These are phyloP conservation scores for Choreutis nemorana DNA, from an alignment of 2,888 invertebrate genomes.

Conservation along the genomic window DNA sequence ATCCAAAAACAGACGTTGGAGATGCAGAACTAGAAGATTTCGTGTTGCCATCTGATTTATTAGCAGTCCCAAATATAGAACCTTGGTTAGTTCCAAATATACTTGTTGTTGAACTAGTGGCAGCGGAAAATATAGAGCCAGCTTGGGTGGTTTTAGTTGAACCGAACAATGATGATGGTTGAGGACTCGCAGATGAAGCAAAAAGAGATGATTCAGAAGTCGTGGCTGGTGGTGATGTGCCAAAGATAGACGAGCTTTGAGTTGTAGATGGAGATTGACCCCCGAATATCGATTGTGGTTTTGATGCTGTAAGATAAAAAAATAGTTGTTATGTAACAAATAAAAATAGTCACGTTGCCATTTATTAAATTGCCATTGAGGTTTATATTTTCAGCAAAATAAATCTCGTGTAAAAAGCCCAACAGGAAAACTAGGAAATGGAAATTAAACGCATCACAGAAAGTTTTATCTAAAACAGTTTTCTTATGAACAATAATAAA, in stretches of 20 bases:
- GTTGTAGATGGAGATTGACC: constrained; percentile 13
- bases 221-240: constrained; percentile 13
- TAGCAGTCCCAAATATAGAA: constrained; percentile 19
- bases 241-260: constrained; percentile 16
- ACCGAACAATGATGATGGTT: not conserved
- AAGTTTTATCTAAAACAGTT: too few species aligned
- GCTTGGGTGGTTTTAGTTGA: not conserved
- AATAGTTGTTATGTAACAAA: not conserved
- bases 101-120: not conserved
- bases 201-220: constrained; percentile 6
- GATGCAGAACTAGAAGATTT: too few species aligned
- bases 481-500: too few species aligned
- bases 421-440: too few species aligned
- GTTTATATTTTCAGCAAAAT: too few species aligned
- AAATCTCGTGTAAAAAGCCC: too few species aligned
- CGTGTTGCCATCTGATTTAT: too few species aligned
- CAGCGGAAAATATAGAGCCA: too few species aligned
- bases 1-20: constrained; percentile 8
- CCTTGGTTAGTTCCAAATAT: constrained; percentile 13
- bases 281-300: constrained; percentile 15
- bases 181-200: too few species aligned
- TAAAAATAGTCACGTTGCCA: not conserved
- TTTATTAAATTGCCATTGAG: too few species aligned
- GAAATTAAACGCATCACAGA: too few species aligned
- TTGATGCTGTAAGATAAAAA: constrained; percentile 19